A percentile compares a stretch with the other conserved stretches of the same genome.
Evolutionary conservation across 2,797 vertebrate species (phyloP).

Genomic region (Myotis daubentonii): DNA sequence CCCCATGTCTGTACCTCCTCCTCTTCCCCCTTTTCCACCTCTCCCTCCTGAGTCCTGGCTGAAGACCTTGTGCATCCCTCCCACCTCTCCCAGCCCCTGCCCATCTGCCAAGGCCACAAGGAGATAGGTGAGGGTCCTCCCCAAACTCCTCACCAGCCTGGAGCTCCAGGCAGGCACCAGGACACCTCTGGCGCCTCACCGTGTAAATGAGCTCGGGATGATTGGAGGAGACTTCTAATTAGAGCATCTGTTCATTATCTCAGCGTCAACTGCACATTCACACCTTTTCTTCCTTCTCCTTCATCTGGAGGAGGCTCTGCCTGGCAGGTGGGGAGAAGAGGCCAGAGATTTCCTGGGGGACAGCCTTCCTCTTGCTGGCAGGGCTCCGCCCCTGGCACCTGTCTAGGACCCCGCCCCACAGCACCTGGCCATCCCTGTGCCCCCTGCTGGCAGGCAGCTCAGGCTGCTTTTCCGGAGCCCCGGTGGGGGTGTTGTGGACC

Average conservation of each 20-base stretch:
- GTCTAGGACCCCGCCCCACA: neutral
- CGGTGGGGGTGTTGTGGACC: neutral
- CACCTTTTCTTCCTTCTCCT: neutral
- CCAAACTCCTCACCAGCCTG: neutral
- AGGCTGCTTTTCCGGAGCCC: neutral
- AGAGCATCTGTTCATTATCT: slow-evolving; percentile 51
- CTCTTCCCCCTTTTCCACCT: neutral
- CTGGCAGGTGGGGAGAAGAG: neutral
- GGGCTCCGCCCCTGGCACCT: neutral
- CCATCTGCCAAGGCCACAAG: neutral
- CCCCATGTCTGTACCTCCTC: neutral
- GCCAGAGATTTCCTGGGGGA: neutral
- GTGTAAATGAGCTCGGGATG: slow-evolving; percentile 45
- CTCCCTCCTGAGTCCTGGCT: neutral
- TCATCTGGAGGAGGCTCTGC: neutral
- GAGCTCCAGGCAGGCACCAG: neutral
- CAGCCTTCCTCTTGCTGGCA: neutral
- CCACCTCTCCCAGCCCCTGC: neutral
- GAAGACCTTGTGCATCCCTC: neutral
- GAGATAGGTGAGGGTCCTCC: neutral
- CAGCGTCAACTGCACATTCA: neutral
- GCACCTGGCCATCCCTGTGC: accelerated
- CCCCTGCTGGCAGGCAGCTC: too few species aligned
- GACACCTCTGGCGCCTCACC: slow-evolving; percentile 2
- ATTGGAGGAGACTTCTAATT: slow-evolving; percentile 55